Evolutionary conservation across 2,888 invertebrate genomes (phyloP).

Genomic region (Eupithecia centaureata): DNA sequence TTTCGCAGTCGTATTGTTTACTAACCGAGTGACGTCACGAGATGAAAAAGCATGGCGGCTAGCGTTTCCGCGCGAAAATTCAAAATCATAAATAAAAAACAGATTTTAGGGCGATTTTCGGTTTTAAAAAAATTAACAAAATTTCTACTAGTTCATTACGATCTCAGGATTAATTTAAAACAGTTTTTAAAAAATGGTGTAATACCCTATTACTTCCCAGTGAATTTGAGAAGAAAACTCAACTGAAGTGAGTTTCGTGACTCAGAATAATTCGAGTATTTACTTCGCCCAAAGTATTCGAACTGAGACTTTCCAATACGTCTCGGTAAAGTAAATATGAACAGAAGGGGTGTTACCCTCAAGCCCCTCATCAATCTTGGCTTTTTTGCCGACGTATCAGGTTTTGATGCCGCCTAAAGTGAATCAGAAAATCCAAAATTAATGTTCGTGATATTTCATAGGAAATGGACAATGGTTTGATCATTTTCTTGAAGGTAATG

Average conservation of each 20-base stretch:
- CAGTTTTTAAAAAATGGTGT: slow-evolving; percentile 16
- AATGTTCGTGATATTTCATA: slow-evolving; percentile 49
- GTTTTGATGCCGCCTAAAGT: slow-evolving; percentile 50
- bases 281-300: slow-evolving; percentile 33
- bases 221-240: slow-evolving; percentile 38
- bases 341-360: slow-evolving; percentile 30
- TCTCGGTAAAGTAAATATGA: slow-evolving; percentile 36
- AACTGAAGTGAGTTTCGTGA: slow-evolving; percentile 46
- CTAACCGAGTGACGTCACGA: too few relatives aligned
- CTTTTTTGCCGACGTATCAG: slow-evolving; percentile 60
- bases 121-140: too few relatives aligned
- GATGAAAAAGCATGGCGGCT: too few relatives aligned
- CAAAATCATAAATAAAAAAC: too few relatives aligned
- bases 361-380: slow-evolving; percentile 49
- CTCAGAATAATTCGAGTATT: slow-evolving; percentile 44
- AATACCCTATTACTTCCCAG: slow-evolving; percentile 35
- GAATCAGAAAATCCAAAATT: slow-evolving; percentile 51
- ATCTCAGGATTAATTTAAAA: too few relatives aligned
- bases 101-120: too few relatives aligned
- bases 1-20: too few relatives aligned
- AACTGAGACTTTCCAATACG: slow-evolving; percentile 32
- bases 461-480: slow-evolving; percentile 41
- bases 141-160: too few relatives aligned
- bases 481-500: slow-evolving; percentile 27
- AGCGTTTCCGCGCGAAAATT: too few relatives aligned